Conservation (phyloP, 2,888 invertebrate genomes). For the Clitarchus hookeri region DNA sequence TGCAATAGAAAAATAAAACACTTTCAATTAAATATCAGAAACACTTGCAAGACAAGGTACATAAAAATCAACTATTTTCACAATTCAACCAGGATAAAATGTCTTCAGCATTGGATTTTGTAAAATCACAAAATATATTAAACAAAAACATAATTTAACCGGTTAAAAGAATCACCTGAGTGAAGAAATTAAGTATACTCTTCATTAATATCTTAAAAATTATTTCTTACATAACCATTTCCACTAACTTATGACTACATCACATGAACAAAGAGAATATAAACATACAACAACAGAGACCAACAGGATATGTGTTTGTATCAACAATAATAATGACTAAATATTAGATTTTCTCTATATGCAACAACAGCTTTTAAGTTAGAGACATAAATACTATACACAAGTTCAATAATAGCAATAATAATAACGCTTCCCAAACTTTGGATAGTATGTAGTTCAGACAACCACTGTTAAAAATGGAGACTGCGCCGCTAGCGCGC, state of each 20-base stretch:
- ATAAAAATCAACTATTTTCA: constrained; percentile 7
- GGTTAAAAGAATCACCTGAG: neutral
- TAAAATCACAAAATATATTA: neutral
- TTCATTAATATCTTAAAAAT: constrained; percentile 21
- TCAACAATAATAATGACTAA: constrained; percentile 24
- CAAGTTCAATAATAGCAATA: constrained; percentile 33
- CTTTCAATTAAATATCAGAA: constrained; percentile 23
- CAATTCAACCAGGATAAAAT: constrained; percentile 14
- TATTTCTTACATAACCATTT: constrained; percentile 31
- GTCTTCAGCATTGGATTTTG: constrained; percentile 9
- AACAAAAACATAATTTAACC: neutral
- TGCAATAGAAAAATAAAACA: constrained; percentile 28
- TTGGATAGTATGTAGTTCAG: constrained; percentile 32
- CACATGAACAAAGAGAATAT: constrained; percentile 44
- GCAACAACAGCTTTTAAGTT: constrained; percentile 24
- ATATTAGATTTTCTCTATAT: constrained; percentile 26
- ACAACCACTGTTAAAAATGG: constrained; percentile 35
- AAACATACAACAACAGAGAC: constrained; percentile 40
- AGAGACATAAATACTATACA: constrained; percentile 25
- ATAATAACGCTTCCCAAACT: constrained; percentile 34
- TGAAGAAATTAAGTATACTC: constrained; percentile 21
- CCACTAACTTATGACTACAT: constrained; percentile 46
- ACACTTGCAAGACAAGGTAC: constrained; percentile 11
- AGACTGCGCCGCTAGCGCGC: constrained; percentile 33
- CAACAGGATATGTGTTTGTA: constrained; percentile 45